Conservation (phyloP, 1,140 invertebrate genomes). For the Holcopasites calliopsidis region DNA sequence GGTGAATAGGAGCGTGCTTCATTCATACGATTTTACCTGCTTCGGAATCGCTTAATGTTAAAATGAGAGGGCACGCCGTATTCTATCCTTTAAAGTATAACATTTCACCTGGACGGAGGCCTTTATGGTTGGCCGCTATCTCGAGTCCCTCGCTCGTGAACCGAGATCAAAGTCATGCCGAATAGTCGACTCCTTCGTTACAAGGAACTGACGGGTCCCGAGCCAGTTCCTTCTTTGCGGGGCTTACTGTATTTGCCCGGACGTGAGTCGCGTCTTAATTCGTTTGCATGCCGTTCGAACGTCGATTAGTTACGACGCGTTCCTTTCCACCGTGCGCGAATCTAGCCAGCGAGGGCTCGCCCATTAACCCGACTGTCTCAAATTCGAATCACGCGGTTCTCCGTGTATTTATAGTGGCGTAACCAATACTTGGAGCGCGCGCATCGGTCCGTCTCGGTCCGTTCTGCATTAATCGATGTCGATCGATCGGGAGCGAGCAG, state of each 20-base stretch:
- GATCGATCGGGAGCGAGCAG: constrained; percentile 15
- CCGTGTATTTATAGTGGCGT: constrained; percentile 28
- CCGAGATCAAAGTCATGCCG: too few species aligned
- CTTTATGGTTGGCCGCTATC: too few species aligned
- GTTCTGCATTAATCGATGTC: constrained; percentile 20
- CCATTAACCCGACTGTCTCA: constrained; percentile 31
- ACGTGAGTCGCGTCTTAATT: constrained; percentile 31
- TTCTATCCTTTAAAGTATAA: too few species aligned
- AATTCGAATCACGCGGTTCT: constrained; percentile 31
- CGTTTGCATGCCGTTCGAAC: constrained; percentile 24
- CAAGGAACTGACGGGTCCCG: not conserved
- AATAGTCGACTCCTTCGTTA: too few species aligned
- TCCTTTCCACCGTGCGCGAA: not conserved
- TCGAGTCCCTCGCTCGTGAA: too few species aligned
- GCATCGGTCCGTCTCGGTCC: not conserved
- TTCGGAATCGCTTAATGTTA: too few species aligned
- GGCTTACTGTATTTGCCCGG: constrained; percentile 4
- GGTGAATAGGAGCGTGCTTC: too few species aligned
- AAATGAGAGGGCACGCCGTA: too few species aligned
- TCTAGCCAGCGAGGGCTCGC: not conserved
- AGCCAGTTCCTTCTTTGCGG: not conserved
- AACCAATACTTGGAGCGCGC: constrained; percentile 16
- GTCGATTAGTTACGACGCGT: constrained; percentile 30
- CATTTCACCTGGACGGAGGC: too few species aligned
- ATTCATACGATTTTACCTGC: too few species aligned